These are phyloP conservation scores for Chascanopsetta lugubris DNA, from an alignment of 2,113 vertebrate genomes.

Conservation along the genomic window DNA sequence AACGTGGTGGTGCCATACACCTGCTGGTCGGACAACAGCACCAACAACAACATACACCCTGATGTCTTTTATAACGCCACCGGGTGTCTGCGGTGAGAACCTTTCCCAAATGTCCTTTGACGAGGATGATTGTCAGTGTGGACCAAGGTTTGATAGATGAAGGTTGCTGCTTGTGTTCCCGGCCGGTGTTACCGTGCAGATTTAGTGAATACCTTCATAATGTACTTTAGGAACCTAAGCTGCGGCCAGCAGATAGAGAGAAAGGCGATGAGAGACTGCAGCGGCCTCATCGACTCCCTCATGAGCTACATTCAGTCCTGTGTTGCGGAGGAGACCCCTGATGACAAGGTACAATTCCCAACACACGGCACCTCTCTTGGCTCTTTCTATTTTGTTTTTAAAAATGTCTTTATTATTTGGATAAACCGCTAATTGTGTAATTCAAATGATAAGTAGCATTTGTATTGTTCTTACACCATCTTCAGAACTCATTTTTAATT, in stretches of 20 bases:
- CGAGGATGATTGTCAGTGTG: neutral
- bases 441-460: no score
- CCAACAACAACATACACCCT: conserved; percentile 81
- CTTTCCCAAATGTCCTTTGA: neutral
- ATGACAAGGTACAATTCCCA: conserved; percentile 87
- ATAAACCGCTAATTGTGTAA: no score
- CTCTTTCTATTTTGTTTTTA: no score
- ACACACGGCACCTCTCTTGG: no score
- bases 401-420: no score
- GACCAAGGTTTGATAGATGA: neutral
- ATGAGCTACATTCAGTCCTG: conserved; percentile 87
- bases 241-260: conserved; percentile 78
- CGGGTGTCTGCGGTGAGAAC: conserved; percentile 89
- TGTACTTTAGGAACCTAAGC: conserved; percentile 89
- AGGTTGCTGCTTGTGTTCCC: neutral
- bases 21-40: conserved; percentile 78
- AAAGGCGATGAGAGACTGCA: conserved; percentile 85
- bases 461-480: no score
- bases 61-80: conserved; percentile 92
- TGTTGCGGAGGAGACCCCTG: conserved; percentile 81
- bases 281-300: conserved; percentile 86
- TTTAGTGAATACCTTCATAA: conserved; percentile 1
- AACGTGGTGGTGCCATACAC: conserved; percentile 88
- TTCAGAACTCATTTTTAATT: no score
- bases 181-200: neutral